phyloP scores from a whole-genome alignment of 2,797 vertebrate genomes.

The Luscinia luscinia region DNA sequence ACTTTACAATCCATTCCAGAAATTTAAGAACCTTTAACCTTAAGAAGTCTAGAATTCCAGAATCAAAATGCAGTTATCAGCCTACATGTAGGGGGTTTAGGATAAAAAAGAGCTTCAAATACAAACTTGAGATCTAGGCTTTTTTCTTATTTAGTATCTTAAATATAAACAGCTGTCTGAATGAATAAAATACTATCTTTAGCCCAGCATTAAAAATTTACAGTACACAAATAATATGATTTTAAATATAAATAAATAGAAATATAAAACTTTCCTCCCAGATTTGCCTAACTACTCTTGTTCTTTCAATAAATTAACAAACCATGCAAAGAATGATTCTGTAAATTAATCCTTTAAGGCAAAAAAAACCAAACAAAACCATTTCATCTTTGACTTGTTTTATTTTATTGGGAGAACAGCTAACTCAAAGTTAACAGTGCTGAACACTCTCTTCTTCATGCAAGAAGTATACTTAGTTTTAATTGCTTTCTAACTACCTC shows the following conservation, averaged over 20 bases:
- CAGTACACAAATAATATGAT: neutral
- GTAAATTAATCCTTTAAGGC: neutral
- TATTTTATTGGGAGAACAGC: slow-evolving; percentile 45
- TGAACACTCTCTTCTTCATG: slow-evolving; percentile 32
- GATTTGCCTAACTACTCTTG: neutral
- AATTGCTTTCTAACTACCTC: slow-evolving; percentile 43
- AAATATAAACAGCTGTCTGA: neutral
- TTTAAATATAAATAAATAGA: neutral
- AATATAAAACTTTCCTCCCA: neutral
- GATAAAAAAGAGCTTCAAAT: neutral
- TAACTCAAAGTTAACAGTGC: slow-evolving; percentile 20
- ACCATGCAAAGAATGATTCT: neutral
- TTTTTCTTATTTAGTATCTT: neutral
- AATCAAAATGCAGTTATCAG: neutral
- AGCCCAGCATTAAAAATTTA: neutral
- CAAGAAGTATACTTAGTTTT: slow-evolving; percentile 14
- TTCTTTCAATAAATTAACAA: neutral
- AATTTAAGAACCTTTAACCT: neutral
- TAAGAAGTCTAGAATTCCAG: neutral
- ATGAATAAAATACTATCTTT: neutral
- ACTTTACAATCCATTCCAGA: neutral
- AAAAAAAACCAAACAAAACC: neutral
- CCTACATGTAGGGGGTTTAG: neutral
- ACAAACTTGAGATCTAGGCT: accelerated
- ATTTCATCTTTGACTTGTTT: slow-evolving; percentile 15